These are phyloP conservation scores for Sebastes matsubarae DNA, from an alignment of 2,797 vertebrate genomes.

Conservation along the genomic window DNA sequence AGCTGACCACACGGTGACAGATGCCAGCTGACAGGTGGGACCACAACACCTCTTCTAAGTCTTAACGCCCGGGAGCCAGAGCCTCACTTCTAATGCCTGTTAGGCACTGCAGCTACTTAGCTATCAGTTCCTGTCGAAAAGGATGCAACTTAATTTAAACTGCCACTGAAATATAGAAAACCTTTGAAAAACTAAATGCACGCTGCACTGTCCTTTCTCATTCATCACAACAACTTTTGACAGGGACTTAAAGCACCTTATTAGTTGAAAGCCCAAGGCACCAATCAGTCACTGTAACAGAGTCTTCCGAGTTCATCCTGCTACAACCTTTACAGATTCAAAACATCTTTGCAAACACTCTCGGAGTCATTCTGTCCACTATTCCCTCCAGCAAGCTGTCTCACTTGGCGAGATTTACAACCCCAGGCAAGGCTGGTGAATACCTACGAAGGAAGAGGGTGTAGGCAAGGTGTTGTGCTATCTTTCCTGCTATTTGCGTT, in stretches of 20 bases:
- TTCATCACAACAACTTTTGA: background rate
- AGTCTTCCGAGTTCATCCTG: slow-evolving; percentile 13
- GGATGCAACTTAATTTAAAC: background rate
- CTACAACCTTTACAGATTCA: background rate
- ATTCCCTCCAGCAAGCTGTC: background rate
- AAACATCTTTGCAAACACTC: slow-evolving; percentile 39
- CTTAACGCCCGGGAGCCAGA: slow-evolving; percentile 6
- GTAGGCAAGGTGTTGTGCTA: background rate
- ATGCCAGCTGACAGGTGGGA: slow-evolving; percentile 57
- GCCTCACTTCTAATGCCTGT: slow-evolving; percentile 26
- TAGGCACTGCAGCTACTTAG: slow-evolving; percentile 2
- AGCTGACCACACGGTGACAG: slow-evolving; percentile 69
- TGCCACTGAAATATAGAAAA: background rate
- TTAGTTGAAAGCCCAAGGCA: slow-evolving; percentile 37
- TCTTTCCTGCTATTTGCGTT: slow-evolving; percentile 43
- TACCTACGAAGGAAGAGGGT: background rate
- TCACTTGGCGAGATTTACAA: slow-evolving; percentile 43
- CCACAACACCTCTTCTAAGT: slow-evolving; percentile 39
- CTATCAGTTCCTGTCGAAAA: slow-evolving; percentile 27
- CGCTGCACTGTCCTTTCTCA: background rate
- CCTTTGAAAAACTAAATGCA: background rate
- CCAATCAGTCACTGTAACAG: slow-evolving; percentile 22
- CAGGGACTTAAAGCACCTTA: slow-evolving; percentile 12
- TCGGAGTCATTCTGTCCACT: background rate
- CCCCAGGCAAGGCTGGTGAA: background rate